Evolutionary conservation across 2,888 invertebrate genomes (phyloP), one percentile per base, ranked within the genome.

Genomic region (Oxystoma pomonae): DNA sequence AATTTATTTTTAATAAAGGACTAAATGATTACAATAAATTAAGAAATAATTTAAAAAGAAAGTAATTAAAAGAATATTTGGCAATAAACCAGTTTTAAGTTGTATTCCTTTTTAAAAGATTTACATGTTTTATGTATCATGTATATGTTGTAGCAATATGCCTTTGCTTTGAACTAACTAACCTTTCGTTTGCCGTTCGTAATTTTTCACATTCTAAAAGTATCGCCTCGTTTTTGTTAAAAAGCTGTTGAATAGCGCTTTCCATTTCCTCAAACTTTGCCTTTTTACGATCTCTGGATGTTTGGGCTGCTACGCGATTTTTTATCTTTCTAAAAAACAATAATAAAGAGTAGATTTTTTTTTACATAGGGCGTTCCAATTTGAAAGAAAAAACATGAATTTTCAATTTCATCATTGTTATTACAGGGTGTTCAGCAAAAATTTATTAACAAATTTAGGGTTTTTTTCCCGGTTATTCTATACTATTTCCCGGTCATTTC

Each of bases 241-340:
- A 85, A 35, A 91, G 80, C 55, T 84, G 80, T 66, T 85, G 82
- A 2, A 92, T 84, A 51, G 87, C 86, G 12, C 81, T 78, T 78
- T 97, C 96, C 84, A 98, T 87, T 71, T 94, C 92, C 69, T 92
- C 91, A 87, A 98, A 91, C 77, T 90, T 90, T 0, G 92, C 93
- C 79, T 98, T 98, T 78, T 98, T 98, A 55, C 96, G 86, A 80
- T 98, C 98, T 61, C 98, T 87, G 0, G 98, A 98, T 57, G 94
- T 96, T 81, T 98, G 98, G 1, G 98, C 98, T 35, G 98, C 98
- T 20, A 98, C 96, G 70, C 98, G 86, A 79, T 98, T 98, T 80
- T 97, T 97, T 73, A 97, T 79, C 82, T 97, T 97, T 79, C 97
- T 96, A 79, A 21, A 82, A 80, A 68, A 73, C 35, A 61, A 57